Evolutionary conservation across 2,113 vertebrate genomes (phyloP).

Genomic region (Hystrix cristata): DNA sequence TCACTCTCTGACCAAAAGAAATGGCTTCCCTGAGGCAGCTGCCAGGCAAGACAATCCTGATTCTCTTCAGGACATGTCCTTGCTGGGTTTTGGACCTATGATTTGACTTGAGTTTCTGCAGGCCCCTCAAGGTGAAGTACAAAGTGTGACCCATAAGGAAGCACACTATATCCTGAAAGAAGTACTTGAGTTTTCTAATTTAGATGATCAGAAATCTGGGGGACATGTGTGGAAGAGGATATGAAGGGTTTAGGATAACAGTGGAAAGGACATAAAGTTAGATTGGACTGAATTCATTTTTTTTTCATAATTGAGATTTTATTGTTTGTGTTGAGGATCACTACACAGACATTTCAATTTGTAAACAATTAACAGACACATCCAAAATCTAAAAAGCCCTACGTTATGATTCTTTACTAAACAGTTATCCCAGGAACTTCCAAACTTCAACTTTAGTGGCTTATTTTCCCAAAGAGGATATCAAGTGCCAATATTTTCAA

Average conservation of each 20-base stretch:
- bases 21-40: neutral
- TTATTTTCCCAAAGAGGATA: neutral
- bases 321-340: neutral
- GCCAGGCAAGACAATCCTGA: neutral
- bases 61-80: neutral
- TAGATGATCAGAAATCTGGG: neutral
- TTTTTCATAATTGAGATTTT: neutral
- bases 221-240: too few species aligned
- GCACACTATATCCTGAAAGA: neutral
- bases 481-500: neutral
- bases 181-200: neutral
- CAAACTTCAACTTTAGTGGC: neutral
- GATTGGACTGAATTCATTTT: neutral
- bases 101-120: neutral
- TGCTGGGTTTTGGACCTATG: neutral
- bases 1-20: neutral
- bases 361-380: neutral
- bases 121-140: neutral
- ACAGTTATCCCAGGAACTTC: neutral
- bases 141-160: neutral
- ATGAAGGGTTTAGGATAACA: neutral
- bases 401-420: neutral
- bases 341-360: neutral
- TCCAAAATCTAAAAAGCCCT: neutral
- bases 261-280: neutral